Evolutionary conservation across 2,113 vertebrate species (phyloP), one percentile per base, ranked within the genome.

Genomic region (Trichomycterus rosablanca): DNA sequence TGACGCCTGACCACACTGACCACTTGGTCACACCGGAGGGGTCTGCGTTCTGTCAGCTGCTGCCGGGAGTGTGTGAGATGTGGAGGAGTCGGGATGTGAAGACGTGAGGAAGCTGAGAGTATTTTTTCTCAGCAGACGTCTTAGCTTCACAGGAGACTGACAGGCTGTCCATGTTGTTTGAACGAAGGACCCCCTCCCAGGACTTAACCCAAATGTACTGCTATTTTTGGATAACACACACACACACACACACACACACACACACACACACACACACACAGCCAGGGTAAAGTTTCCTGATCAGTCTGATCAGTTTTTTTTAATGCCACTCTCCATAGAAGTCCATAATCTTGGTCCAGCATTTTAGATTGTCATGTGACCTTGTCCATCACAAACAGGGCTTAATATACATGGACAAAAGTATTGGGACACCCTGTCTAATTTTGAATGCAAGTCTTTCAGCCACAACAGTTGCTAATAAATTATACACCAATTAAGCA

Each of bases 151-250:
- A 71, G 57, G 50, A 56, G 37, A 53, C 62, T 70, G 72, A 67
- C 67, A 74, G 72, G 48, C 40, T 70, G 72, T 70, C 72, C 72
- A 64, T 67, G 46, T 22, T 14, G 9, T 58, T 60, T 70, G 44
- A 58, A 56, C 46, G 22, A 28, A 63, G 58, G 67, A 44, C 53
- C 67, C 43, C 66, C 72, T 70, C 72, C 40, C 35, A 70, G 72
- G 72, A 74, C 63, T 44, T 74, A 74, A 70, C 72, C 72, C 59
- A 74, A 34, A 74, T 74, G 70, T 74, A 23, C 67, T 60, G 63
- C 67, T 67, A 59, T 67, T 70, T 74, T 66, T 54, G 53, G 59
- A 63, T 59, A 74, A 67, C 48, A 54, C 23, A 20, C 35, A 37
- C 14, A 24, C 53, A 20, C 66, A 37, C 28, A 63, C 42, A 35